phyloP scores from a whole-genome alignment of 1,140 invertebrate species.

The Ditylenchus dipsaci region DNA sequence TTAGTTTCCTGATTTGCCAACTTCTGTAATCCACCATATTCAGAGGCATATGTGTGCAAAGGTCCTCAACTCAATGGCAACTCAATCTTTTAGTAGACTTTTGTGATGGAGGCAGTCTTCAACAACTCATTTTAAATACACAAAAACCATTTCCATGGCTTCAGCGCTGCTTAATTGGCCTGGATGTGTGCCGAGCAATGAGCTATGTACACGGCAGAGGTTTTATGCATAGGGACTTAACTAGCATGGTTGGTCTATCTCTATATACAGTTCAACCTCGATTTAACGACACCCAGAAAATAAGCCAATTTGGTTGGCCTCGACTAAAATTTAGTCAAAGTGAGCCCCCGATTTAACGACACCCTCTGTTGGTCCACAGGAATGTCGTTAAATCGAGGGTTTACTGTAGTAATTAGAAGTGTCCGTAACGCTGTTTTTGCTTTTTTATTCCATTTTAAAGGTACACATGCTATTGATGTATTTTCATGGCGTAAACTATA shows the following conservation, averaged over 20 bases:
- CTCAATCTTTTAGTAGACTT: constrained; percentile 53
- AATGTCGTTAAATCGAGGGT: too few species aligned
- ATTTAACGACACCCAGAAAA: too few species aligned
- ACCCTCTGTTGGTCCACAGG: too few species aligned
- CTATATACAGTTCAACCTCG: constrained; percentile 13
- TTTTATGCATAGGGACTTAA: constrained; percentile 89
- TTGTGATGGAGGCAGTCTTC: constrained; percentile 77
- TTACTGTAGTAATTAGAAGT: too few species aligned
- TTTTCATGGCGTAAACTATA: too few species aligned
- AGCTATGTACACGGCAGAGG: constrained; percentile 81
- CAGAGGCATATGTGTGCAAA: constrained; percentile 44
- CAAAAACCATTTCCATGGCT: constrained; percentile 75
- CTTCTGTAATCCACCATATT: constrained; percentile 7
- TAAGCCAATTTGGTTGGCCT: constrained; percentile 33
- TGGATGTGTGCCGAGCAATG: constrained; percentile 83
- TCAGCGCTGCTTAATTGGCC: constrained; percentile 73
- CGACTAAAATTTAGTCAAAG: too few species aligned
- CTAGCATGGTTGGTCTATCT: constrained; percentile 70
- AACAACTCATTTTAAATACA: constrained; percentile 76
- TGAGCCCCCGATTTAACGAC: too few species aligned
- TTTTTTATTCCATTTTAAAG: too few species aligned
- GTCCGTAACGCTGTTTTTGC: too few species aligned
- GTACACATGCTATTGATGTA: too few species aligned
- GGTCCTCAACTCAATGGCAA: constrained; percentile 33
- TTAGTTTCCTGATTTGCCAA: background rate